These are phyloP conservation scores for Cerceris ruficornis DNA, from an alignment of 2,888 invertebrate species.

Conservation along the genomic window DNA sequence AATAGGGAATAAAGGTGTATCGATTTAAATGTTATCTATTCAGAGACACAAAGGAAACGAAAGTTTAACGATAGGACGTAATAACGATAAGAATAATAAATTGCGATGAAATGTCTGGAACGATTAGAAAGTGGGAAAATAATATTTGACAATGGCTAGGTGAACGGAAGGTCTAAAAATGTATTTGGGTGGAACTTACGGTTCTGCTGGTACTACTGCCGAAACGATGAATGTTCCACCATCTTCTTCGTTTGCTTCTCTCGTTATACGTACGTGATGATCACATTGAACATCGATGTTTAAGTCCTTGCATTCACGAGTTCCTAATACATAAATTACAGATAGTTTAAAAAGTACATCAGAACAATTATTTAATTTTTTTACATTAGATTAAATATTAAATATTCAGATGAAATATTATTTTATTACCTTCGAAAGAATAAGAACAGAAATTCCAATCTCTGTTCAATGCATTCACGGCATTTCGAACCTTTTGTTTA, in stretches of 20 bases:
- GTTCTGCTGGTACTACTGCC: slow-evolving; percentile 91
- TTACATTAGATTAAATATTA: too few species aligned
- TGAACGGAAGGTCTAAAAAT: neutral
- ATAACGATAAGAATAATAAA: too few species aligned
- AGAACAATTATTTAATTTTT: too few species aligned
- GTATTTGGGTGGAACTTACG: slow-evolving; percentile 85
- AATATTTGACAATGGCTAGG: neutral
- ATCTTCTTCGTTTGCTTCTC: slow-evolving; percentile 84
- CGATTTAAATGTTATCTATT: too few species aligned
- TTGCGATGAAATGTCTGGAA: too few species aligned
- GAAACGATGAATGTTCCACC: slow-evolving; percentile 92
- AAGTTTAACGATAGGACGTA: too few species aligned
- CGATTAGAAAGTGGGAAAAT: neutral
- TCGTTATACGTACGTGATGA: slow-evolving; percentile 84
- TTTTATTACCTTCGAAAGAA: slow-evolving; percentile 88
- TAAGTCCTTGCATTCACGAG: slow-evolving; percentile 93
- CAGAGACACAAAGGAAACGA: too few species aligned
- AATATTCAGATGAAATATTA: too few species aligned
- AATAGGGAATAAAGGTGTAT: too few species aligned
- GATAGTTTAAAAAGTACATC: too few species aligned
- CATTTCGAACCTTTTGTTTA: slow-evolving; percentile 93
- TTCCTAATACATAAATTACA: slow-evolving; percentile 81
- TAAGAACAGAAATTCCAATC: slow-evolving; percentile 99
- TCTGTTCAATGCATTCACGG: slow-evolving; percentile 94
- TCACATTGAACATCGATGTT: slow-evolving; percentile 96